A percentile compares a stretch with the other conserved stretches of the same genome.
Evolutionary conservation across 2,888 invertebrate genomes (phyloP).

Genomic region (Apamea monoglypha): DNA sequence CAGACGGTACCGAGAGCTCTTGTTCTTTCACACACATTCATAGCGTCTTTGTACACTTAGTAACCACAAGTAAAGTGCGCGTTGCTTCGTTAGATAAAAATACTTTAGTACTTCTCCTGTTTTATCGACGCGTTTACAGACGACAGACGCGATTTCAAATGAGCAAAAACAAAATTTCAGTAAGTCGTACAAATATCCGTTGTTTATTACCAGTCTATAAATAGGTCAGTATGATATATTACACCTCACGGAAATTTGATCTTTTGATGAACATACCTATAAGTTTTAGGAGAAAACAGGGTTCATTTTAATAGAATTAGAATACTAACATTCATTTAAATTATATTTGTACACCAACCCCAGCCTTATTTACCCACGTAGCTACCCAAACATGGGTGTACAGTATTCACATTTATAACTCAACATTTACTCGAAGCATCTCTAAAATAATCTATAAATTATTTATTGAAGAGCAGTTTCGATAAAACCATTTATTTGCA

Average conservation of each 20-base stretch:
- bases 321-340: neutral
- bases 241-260: too few relatives aligned
- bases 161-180: neutral
- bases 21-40: neutral
- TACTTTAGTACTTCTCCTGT: neutral
- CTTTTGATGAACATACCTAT: neutral
- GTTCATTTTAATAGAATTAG: neutral
- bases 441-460: conserved; percentile 5
- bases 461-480: conserved; percentile 15
- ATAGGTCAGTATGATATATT: neutral
- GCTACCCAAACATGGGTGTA: neutral
- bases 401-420: neutral
- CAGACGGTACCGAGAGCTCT: neutral
- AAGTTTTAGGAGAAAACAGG: neutral
- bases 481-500: conserved; percentile 36
- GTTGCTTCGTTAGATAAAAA: neutral
- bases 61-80: neutral
- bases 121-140: neutral
- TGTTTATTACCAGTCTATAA: neutral
- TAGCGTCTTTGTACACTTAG: neutral
- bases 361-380: neutral
- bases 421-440: neutral
- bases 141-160: neutral
- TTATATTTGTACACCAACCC: neutral
- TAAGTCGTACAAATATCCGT: neutral